Evolutionary conservation across 2,888 invertebrate genomes (phyloP).

Genomic region (Sicus ferrugineus): DNA sequence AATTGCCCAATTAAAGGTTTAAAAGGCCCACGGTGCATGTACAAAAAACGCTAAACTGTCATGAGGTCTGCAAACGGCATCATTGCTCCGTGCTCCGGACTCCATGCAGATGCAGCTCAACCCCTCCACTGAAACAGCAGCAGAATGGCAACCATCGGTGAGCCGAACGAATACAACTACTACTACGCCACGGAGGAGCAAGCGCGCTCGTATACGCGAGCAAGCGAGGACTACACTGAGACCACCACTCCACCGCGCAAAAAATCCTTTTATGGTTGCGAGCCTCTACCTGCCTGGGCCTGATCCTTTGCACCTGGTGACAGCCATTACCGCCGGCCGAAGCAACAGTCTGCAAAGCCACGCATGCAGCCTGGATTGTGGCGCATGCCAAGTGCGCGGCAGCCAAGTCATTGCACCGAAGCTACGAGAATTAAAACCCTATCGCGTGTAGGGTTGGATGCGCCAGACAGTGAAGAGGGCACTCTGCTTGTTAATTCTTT

Average conservation of each 20-base stretch:
- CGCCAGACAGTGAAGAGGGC: neutral
- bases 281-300: neutral
- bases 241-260: neutral
- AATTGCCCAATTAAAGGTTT: too few relatives aligned
- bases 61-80: neutral
- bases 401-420: constrained; percentile 33
- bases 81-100: neutral
- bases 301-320: constrained; percentile 20
- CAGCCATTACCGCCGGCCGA: neutral
- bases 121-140: neutral
- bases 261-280: constrained; percentile 15
- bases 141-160: neutral
- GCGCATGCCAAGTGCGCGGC: constrained; percentile 27
- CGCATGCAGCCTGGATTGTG: constrained; percentile 11
- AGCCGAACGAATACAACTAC: constrained; percentile 1
- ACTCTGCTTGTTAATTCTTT: neutral
- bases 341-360: neutral
- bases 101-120: neutral
- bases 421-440: constrained; percentile 15
- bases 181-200: constrained; percentile 19
- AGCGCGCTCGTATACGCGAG: constrained; percentile 10
- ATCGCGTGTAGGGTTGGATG: neutral
- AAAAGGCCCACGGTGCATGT: neutral
- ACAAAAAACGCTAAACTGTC: neutral
- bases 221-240: constrained; percentile 5